Base-by-base conservation (phyloP, 1,140 invertebrate species). In the Meloidogyne chitwoodi region DNA sequence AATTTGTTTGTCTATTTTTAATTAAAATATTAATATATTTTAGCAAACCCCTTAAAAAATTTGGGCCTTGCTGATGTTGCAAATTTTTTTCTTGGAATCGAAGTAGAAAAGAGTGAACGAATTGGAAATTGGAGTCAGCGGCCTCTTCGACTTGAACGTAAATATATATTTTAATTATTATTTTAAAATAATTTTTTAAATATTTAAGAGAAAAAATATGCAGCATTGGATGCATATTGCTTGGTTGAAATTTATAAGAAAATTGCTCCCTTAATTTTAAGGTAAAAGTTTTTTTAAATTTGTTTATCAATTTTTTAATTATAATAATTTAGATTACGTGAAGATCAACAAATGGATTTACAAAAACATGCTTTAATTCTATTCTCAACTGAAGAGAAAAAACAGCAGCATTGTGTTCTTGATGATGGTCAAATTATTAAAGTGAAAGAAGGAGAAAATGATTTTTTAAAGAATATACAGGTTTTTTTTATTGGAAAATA, bases 71-170 rank as follows among this genome's bases (percentile, higher is more conserved):
- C 34, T 65, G 69, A 76, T 29, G 75, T 77, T 22, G 68, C 75
- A 22, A 74, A 77, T 34, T 61, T 61, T 19, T 74, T 77, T 31
- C 44, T 77, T 26, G 56, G 61, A 38, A 27, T 77, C 22, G 24
- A 77, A 48, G 26, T 77, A 16, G 69, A 77, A 38, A 77, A 77
- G n/a, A 41, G 34, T 64, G 75, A 77, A 44, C 31, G 63, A 19
- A 65, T 26, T 29, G 75, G 68, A 41, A 77, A 77, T 63, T 77
- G 75, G 75, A 65, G 34, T 29, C 27, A 75, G 24, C 38, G 75
- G 6, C 75, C 75, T 27, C 12, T 77, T 3, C 70, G 75, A 61
- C 27, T 76, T 38, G 75, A 77, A n/a, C 68, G 75, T 77, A 24
- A 75, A 66, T 75, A 5, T n/a, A n/a, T 16, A 26, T 27, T 24